A percentile compares a stretch with the other conserved stretches of the same genome.
These are phyloP conservation scores for Cebidichthys violaceus DNA, from an alignment of 2,113 vertebrate species.

Conservation along the genomic window DNA sequence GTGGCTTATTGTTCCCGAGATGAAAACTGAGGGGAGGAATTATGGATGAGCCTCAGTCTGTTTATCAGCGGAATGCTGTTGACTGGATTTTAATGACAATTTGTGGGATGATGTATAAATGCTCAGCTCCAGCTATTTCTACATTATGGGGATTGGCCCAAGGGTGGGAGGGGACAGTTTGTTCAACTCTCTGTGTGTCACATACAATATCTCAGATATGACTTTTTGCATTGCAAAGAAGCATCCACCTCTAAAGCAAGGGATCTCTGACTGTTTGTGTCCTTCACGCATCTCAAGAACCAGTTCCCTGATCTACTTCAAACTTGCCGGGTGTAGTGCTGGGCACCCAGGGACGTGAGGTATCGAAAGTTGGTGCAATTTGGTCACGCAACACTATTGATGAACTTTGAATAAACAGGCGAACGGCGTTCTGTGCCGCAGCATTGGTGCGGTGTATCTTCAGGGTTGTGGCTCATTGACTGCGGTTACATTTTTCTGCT, in stretches of 20 bases:
- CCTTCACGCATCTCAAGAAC: background rate
- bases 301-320: background rate
- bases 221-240: background rate
- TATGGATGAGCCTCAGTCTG: conserved; percentile 35
- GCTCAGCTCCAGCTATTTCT: conserved; percentile 10
- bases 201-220: background rate
- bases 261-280: too few relatives aligned
- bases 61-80: conserved; percentile 55
- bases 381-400: too few relatives aligned
- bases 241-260: background rate
- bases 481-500: too few relatives aligned
- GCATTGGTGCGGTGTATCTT: too few relatives aligned
- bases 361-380: too few relatives aligned
- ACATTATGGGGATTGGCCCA: conserved; percentile 13
- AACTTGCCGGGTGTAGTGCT: background rate
- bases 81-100: conserved; percentile 67
- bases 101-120: conserved; percentile 28
- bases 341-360: too few relatives aligned
- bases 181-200: background rate
- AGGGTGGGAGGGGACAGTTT: conserved; percentile 11
- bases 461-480: too few relatives aligned
- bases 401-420: too few relatives aligned
- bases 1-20: conserved; percentile 43
- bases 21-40: conserved; percentile 49
- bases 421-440: too few relatives aligned